Evolutionary conservation across 2,888 invertebrate genomes (phyloP).

Genomic region (Ichneumoninae sp.): DNA sequence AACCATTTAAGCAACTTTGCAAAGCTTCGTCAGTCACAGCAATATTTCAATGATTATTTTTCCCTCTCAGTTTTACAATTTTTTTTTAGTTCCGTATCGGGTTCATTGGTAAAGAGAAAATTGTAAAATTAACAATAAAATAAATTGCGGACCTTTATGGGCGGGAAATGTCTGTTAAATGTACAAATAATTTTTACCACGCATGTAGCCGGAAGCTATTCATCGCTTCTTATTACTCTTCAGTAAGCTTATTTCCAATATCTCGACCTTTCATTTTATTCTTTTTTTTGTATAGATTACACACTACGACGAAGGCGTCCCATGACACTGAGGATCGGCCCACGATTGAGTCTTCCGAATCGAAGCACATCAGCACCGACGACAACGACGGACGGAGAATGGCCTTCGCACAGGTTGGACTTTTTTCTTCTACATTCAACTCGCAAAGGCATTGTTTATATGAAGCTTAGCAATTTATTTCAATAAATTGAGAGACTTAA

Average conservation of each 20-base stretch:
- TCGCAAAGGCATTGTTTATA: neutral
- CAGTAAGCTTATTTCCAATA: neutral
- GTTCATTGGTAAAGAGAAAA: no score
- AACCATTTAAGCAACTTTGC: neutral
- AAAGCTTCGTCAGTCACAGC: neutral
- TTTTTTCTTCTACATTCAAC: conserved; percentile 32
- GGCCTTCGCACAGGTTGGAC: conserved; percentile 85
- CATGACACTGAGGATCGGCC: conserved; percentile 85
- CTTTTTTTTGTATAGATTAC: conserved; percentile 82
- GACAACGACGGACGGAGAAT: conserved; percentile 84
- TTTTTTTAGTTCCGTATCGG: no score
- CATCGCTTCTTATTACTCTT: neutral
- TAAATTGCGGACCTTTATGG: no score
- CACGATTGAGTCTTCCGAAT: conserved; percentile 85
- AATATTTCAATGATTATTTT: neutral
- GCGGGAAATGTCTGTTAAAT: no score
- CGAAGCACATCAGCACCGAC: conserved; percentile 85
- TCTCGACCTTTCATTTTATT: conserved; percentile 11
- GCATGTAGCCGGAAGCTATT: neutral
- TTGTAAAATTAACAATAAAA: no score
- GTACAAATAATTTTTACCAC: no score
- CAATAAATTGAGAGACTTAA: neutral
- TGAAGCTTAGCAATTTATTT: neutral
- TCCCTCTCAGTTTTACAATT: neutral
- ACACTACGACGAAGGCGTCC: conserved; percentile 85